Evolutionary conservation across 2,888 invertebrate species (phyloP).

Genomic region (Pseudococcus longispinus): DNA sequence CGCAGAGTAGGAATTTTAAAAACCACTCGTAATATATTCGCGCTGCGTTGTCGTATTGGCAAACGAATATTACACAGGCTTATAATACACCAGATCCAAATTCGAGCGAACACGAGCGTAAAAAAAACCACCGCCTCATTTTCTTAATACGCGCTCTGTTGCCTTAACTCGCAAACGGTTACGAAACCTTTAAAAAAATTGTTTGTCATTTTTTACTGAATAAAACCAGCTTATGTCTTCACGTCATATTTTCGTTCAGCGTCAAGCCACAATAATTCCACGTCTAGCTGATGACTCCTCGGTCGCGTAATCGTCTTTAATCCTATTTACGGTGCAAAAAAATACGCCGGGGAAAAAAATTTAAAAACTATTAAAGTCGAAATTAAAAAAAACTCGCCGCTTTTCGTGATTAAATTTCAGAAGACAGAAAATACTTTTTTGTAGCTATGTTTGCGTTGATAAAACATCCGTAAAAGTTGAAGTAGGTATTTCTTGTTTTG

Average conservation of each 20-base stretch:
- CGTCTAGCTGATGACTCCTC: conserved; percentile 23
- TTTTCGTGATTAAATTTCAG: background rate
- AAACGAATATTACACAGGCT: background rate
- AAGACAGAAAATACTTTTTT: conserved; percentile 15
- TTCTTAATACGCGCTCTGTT: conserved; percentile 7
- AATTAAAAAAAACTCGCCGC: conserved; percentile 6
- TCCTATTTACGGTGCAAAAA: conserved; percentile 10
- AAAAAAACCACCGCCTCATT: conserved; percentile 9
- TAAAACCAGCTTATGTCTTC: conserved; percentile 42
- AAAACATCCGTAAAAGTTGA: background rate
- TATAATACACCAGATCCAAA: background rate
- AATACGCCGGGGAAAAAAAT: conserved; percentile 23
- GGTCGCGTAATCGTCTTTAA: conserved; percentile 35
- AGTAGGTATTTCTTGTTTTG: background rate
- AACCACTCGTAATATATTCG: background rate
- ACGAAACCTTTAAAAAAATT: conserved; percentile 30
- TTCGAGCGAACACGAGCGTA: background rate
- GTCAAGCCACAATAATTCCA: conserved; percentile 28
- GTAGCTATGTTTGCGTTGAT: background rate
- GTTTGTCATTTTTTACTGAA: conserved; percentile 36
- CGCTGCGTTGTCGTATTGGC: background rate
- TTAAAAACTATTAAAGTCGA: conserved; percentile 32
- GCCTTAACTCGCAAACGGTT: background rate
- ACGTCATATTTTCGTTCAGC: conserved; percentile 30
- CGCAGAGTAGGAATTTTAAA: background rate